phyloP scores from a whole-genome alignment of 2,113 vertebrate genomes.

The Callocephalon fimbriatum region DNA sequence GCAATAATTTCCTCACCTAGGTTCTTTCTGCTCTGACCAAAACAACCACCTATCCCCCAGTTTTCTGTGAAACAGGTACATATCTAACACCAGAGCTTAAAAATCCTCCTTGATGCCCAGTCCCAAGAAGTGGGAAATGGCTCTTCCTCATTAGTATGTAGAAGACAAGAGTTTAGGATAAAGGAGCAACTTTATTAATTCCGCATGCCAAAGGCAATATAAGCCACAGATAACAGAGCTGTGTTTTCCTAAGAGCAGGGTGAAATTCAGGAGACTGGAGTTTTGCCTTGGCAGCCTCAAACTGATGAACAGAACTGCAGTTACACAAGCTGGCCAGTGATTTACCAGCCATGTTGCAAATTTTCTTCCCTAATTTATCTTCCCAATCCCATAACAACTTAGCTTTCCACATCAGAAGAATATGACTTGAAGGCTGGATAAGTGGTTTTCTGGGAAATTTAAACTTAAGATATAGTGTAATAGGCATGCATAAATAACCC shows the following conservation, averaged over 20 bases:
- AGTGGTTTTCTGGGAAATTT: neutral
- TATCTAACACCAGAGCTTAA: neutral
- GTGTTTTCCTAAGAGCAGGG: neutral
- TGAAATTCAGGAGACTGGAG: neutral
- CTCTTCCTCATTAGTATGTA: neutral
- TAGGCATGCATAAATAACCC: neutral
- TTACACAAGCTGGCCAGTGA: neutral
- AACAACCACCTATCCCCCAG: neutral
- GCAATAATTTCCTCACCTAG: neutral
- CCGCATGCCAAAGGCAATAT: neutral
- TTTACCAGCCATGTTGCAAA: neutral
- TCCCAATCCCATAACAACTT: neutral
- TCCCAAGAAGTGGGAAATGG: neutral
- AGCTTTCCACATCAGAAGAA: neutral
- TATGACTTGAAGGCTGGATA: neutral
- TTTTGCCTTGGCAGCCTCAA: neutral
- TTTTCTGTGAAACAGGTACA: neutral
- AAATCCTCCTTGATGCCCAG: neutral
- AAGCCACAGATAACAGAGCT: neutral
- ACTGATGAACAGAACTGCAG: neutral
- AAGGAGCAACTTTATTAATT: neutral
- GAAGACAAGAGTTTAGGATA: neutral
- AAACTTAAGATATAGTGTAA: neutral
- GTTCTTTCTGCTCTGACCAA: neutral
- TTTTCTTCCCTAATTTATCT: neutral